Percentiles rank a stretch among this genome's conserved stretches.
Evolutionary conservation across 2,797 vertebrate genomes (phyloP).

Genomic region (Antrozous pallidus): DNA sequence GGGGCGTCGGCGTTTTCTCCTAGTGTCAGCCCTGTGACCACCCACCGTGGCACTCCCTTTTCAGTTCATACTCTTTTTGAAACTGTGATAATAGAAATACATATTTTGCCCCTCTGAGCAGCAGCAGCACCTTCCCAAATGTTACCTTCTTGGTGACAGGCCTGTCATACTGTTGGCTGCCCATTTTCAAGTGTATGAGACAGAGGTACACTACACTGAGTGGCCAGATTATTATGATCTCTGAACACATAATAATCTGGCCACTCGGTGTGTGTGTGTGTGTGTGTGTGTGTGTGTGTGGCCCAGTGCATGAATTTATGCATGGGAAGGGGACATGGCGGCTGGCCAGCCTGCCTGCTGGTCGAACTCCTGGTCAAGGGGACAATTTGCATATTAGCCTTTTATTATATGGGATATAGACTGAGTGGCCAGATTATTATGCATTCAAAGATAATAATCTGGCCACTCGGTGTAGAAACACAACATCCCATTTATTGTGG

Average conservation of each 20-base stretch:
- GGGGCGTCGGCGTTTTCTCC: not conserved
- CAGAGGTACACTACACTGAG: not conserved
- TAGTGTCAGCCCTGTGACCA: not conserved
- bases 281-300: too few relatives aligned
- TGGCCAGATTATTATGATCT: too few relatives aligned
- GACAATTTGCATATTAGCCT: too few relatives aligned
- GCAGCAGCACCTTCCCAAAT: slow-evolving; percentile 28
- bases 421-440: too few relatives aligned
- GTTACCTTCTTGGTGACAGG: slow-evolving; percentile 37
- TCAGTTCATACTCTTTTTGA: slow-evolving; percentile 27
- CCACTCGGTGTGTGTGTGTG: too few relatives aligned
- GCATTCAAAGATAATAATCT: too few relatives aligned
- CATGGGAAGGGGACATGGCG: too few relatives aligned
- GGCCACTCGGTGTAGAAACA: not conserved
- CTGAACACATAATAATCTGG: too few relatives aligned
- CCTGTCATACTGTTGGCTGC: slow-evolving; percentile 17
- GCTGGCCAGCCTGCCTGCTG: too few relatives aligned
- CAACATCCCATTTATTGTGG: not conserved
- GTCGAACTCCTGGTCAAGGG: too few relatives aligned
- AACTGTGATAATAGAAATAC: slow-evolving; percentile 42
- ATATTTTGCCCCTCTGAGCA: slow-evolving; percentile 43
- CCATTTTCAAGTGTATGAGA: not conserved
- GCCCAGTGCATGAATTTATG: too few relatives aligned
- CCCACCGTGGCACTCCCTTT: not conserved
- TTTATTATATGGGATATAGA: too few relatives aligned